Conservation (phyloP, 1,140 invertebrate genomes). For the Ctenoplectra terminalis region DNA sequence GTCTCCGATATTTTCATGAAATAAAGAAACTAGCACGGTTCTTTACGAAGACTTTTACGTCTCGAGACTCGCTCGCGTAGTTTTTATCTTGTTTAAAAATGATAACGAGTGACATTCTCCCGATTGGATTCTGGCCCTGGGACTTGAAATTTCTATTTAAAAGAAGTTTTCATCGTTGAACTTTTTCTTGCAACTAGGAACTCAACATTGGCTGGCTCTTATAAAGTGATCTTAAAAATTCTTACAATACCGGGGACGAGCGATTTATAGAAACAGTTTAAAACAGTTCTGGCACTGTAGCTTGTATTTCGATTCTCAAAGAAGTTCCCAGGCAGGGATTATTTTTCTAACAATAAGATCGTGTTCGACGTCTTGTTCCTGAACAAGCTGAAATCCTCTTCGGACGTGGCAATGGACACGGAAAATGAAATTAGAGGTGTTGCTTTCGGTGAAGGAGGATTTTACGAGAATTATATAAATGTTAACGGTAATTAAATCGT, state of each 20-base stretch:
- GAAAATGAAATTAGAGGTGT: not conserved
- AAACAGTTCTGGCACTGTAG: not conserved
- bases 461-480: too few species aligned
- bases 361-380: not conserved
- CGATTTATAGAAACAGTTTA: constrained; percentile 18
- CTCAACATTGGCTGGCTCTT: too few species aligned
- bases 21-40: too few species aligned
- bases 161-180: not conserved
- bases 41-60: too few species aligned
- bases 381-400: not conserved
- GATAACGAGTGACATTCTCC: not conserved
- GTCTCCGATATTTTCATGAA: too few species aligned
- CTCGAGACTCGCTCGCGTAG: too few species aligned
- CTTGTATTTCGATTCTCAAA: not conserved
- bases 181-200: too few species aligned
- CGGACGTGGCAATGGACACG: not conserved
- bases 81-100: constrained; percentile 10
- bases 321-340: constrained; percentile 30
- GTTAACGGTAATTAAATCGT: not conserved
- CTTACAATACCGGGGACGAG: too few species aligned
- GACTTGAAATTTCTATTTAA: not conserved
- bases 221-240: constrained; percentile 3
- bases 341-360: constrained; percentile 35
- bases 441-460: too few species aligned
- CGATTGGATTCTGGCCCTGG: not conserved